Base-by-base conservation (phyloP, 2,888 invertebrate species). In the Dexiosoma caninum region DNA sequence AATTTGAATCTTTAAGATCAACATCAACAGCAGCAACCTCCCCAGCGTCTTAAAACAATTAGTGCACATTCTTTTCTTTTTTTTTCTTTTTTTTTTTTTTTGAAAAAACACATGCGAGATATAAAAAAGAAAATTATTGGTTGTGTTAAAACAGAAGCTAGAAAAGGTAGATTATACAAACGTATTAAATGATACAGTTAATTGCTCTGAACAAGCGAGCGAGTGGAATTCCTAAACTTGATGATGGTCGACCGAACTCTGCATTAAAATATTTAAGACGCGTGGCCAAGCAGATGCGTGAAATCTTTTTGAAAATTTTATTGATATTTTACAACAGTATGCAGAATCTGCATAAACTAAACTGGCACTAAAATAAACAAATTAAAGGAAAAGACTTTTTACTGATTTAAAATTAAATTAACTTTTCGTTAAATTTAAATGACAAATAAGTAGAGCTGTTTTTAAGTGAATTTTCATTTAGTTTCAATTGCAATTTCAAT, bases 61-160 rank as follows among this genome's bases (percentile, higher is more conserved):
- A 75, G 59, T 75, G 59, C 42, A 42, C 46, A 80, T 66, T 70
- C 37, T 70, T 72, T 66, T n/a, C n/a, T n/a, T n/a, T n/a, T n/a
- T n/a, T n/a, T n/a, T n/a, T n/a, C n/a, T n/a, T n/a, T n/a, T n/a
- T n/a, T n/a, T n/a, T n/a, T n/a, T n/a, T n/a, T n/a, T n/a, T n/a
- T n/a, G n/a, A n/a, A n/a, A 44, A 59, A 59, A 74, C 30, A 67
- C 49, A 16, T 60, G 44, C 62, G 35, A 40, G 32, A 59, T 75
- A 49, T 49, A 59, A 23, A 59, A 75, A 21, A 27, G 14, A 72
- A 76, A 76, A 72, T 72, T 71, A 70, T 76, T 66, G 75, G 66
- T 72, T 80, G 70, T 40, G 57, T 72, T 60, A 57, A 76, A 80
- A 80, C 80, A 76, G 80, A 76, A 80, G 80, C 80, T 80, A 76